Evolutionary conservation across 2,888 invertebrate species (phyloP).

Genomic region (Hydroisotoma schaefferi): DNA sequence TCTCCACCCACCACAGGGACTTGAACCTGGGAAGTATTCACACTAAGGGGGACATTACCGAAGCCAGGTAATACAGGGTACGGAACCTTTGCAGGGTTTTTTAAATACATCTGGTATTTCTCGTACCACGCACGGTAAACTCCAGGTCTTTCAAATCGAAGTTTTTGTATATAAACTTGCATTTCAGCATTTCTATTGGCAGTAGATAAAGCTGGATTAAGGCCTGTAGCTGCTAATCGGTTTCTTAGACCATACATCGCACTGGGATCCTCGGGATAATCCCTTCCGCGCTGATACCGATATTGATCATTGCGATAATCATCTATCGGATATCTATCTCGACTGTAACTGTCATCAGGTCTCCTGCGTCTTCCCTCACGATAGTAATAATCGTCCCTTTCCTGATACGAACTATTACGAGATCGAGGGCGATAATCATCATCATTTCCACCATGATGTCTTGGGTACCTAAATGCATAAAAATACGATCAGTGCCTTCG

Average conservation of each 20-base stretch:
- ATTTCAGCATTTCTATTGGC: no score
- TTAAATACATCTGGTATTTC: conserved; percentile 59
- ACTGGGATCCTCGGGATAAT: background rate
- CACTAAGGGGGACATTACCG: conserved; percentile 24
- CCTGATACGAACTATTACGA: conserved; percentile 18
- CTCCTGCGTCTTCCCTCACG: conserved; percentile 1
- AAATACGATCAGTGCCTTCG: no score
- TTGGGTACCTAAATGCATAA: no score
- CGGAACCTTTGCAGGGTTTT: conserved; percentile 47
- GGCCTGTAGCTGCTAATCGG: background rate
- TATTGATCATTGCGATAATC: background rate
- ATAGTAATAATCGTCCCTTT: conserved; percentile 11
- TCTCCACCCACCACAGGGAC: background rate
- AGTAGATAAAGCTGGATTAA: background rate
- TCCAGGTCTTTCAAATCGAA: conserved; percentile 71
- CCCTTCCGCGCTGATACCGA: background rate
- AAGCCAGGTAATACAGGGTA: conserved; percentile 42
- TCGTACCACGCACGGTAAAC: conserved; percentile 75
- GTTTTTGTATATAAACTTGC: conserved; percentile 50
- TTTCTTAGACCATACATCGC: background rate
- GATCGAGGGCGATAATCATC: conserved; percentile 18
- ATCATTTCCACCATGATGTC: conserved; percentile 6
- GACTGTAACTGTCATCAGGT: background rate
- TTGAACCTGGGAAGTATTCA: background rate
- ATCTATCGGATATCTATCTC: background rate